These are phyloP conservation scores for Diaperis boleti DNA, from an alignment of 2,888 invertebrate species.

Conservation along the genomic window DNA sequence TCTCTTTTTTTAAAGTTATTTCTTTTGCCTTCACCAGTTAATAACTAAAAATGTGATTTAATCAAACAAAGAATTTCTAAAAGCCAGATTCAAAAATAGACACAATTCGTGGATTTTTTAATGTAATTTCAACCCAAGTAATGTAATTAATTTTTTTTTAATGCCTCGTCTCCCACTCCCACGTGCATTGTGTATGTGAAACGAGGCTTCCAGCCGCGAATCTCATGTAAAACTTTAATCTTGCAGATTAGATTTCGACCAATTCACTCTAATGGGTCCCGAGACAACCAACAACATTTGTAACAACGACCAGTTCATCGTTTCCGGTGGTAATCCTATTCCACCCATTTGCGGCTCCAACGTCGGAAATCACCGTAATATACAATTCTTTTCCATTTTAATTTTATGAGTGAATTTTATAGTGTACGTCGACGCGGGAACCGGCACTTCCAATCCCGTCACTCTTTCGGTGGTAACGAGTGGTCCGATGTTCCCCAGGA, in stretches of 20 bases:
- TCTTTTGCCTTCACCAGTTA: no score
- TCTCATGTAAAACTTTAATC: not conserved
- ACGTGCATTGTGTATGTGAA: no score
- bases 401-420: slow-evolving; percentile 47
- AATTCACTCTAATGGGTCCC: slow-evolving; percentile 82
- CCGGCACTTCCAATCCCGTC: slow-evolving; percentile 81
- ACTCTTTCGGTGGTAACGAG: slow-evolving; percentile 86
- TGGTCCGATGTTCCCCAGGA: slow-evolving; percentile 77
- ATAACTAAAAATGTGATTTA: no score
- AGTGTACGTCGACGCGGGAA: slow-evolving; percentile 90
- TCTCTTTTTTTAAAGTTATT: no score
- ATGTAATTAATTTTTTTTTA: no score
- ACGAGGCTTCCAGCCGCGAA: no score
- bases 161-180: no score
- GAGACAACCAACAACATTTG: slow-evolving; percentile 83
- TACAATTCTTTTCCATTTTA: slow-evolving; percentile 5
- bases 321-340: slow-evolving; percentile 84
- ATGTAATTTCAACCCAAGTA: no score
- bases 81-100: no score
- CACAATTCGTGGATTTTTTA: no score
- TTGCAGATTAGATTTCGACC: slow-evolving; percentile 81
- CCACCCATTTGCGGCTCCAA: slow-evolving; percentile 86
- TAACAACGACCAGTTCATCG: slow-evolving; percentile 86
- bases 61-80: no score
- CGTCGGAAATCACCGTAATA: slow-evolving; percentile 84